Base-by-base conservation (phyloP, 2,797 vertebrate species). In the Rhadinocentrus ornatus region DNA sequence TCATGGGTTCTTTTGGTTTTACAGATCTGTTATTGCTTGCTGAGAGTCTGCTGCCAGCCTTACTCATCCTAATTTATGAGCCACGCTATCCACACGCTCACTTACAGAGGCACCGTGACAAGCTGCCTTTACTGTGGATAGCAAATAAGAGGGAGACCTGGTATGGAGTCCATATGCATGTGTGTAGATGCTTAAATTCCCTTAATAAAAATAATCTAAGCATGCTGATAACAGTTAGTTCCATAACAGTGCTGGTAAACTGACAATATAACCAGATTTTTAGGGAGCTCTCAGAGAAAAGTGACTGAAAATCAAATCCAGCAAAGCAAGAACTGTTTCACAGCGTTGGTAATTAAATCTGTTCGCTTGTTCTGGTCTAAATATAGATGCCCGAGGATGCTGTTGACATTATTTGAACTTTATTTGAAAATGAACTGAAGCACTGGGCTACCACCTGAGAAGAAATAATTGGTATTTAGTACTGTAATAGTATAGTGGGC, bases 241-340 rank as follows among this genome's bases (percentile, higher is more conserved):
- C 35, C 58, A 10, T 61, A 29, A 46, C 20, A 59, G 20, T 32
- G 20, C 34, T 31, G 26, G n/a, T 53, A 39, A 54, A 56, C 54
- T 26, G 60, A 32, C 26, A 35, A 35, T 13, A 27, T 65, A 59
- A 72, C 0, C 62, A 55, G 18, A 16, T 61, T 66, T 66, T 35
- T 62, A 27, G 39, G 37, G 62, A 55, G 15, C 32, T 60, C 9
- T 20, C 6, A n/a, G 10, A 50, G 31, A 59, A 22, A 57, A 1
- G 26, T 16, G 50, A 53, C 24, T 24, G 39, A 53, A 73, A 55
- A 18, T 39, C 0, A 6, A 62, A 81, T 50, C 50, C 35, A 39
- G 31, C 12, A 1, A 60, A 41, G 35, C 37, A 18, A 35, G 15
- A 69, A 31, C 3, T 34, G 39, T 37, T n/a, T 10, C 2, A 26